A percentile compares a stretch with the other conserved stretches of the same genome.
Evolutionary conservation across 2,888 invertebrate species (phyloP).

Genomic region (Pogonocherus hispidulus): DNA sequence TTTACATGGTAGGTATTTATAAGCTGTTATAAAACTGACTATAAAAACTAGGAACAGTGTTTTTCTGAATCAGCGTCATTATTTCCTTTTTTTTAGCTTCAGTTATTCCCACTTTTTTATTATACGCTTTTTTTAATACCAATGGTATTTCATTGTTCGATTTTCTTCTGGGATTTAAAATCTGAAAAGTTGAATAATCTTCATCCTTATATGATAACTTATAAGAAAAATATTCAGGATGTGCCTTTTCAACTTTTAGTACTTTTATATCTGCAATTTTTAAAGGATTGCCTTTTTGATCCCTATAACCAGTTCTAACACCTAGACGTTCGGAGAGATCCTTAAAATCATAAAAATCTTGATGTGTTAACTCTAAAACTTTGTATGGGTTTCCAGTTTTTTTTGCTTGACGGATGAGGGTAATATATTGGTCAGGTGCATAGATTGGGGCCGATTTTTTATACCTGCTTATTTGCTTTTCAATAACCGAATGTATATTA

Average conservation of each 20-base stretch:
- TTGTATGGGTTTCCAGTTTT: too few species aligned
- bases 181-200: too few species aligned
- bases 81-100: conserved; percentile 11
- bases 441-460: not conserved
- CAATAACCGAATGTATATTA: conserved; percentile 21
- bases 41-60: too few species aligned
- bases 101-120: too few species aligned
- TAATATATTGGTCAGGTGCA: not conserved
- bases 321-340: too few species aligned
- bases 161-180: conserved; percentile 11
- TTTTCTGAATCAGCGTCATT: conserved; percentile 19
- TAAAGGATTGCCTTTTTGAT: not conserved
- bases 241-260: conserved; percentile 1
- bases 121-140: not conserved
- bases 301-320: too few species aligned
- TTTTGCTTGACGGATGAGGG: too few species aligned
- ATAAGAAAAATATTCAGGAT: conserved; percentile 12
- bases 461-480: conserved; percentile 13
- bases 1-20: not conserved
- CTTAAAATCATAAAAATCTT: too few species aligned
- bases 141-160: not conserved
- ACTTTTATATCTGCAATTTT: conserved; percentile 15
- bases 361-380: too few species aligned
- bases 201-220: conserved; percentile 7
- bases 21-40: conserved; percentile 5